phyloP scores from a whole-genome alignment of 2,113 vertebrate species.

The Pseudorasbora parva region DNA sequence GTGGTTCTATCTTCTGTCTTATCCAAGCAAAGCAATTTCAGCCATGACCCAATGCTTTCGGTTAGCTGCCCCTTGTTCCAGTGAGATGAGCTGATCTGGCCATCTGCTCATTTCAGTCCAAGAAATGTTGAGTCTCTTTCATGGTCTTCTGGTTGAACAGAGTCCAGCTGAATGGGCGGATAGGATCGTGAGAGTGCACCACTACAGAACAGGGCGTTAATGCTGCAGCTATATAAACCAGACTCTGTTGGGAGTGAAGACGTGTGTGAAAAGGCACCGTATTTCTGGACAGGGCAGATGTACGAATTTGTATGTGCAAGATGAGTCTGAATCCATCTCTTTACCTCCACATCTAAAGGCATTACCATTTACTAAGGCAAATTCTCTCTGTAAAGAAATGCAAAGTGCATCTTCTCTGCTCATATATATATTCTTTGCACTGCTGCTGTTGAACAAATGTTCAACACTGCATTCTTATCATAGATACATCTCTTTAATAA shows the following conservation, averaged over 20 bases:
- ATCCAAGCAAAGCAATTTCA: background rate
- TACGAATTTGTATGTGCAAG: slow-evolving; percentile 64
- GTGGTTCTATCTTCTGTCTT: background rate
- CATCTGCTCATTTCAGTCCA: background rate
- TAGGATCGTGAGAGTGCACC: background rate
- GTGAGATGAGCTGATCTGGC: slow-evolving; percentile 23
- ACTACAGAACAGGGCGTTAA: background rate
- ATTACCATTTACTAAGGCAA: slow-evolving; percentile 83
- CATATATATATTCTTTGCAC: slow-evolving; percentile 57
- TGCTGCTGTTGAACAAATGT: slow-evolving; percentile 59
- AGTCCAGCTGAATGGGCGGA: background rate
- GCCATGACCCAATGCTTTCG: background rate
- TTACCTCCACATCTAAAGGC: slow-evolving; percentile 71
- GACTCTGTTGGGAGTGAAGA: slow-evolving; percentile 65
- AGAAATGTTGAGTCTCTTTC: background rate
- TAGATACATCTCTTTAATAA: slow-evolving; percentile 83
- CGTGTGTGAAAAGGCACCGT: slow-evolving; percentile 75
- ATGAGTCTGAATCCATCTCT: slow-evolving; percentile 60
- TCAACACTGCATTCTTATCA: slow-evolving; percentile 68
- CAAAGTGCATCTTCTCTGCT: slow-evolving; percentile 64
- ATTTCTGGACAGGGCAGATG: slow-evolving; percentile 67
- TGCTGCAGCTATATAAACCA: slow-evolving; percentile 54
- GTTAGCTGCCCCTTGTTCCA: background rate
- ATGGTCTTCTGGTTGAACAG: background rate
- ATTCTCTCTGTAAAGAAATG: slow-evolving; percentile 67